Conservation (phyloP, 2,113 vertebrate species). For the Blennius ocellaris region DNA sequence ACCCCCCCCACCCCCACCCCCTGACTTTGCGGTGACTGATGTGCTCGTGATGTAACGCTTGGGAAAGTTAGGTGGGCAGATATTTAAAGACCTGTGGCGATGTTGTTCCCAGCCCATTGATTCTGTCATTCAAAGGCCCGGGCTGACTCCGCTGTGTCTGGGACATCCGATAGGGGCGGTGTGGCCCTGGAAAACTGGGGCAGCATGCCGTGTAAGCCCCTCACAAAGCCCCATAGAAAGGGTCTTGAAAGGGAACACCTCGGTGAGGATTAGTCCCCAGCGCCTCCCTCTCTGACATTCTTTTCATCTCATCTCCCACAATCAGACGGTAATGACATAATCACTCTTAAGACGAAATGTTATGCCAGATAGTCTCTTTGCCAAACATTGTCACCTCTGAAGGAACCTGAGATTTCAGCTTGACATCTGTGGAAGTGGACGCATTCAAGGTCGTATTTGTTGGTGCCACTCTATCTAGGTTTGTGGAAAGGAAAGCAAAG, state of each 20-base stretch:
- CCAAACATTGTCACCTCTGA: constrained; percentile 74
- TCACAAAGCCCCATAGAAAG: constrained; percentile 84
- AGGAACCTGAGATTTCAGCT: constrained; percentile 55
- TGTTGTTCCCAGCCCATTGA: constrained; percentile 83
- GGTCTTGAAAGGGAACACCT: constrained; percentile 85
- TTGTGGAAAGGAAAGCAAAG: constrained; percentile 7
- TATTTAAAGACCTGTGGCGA: constrained; percentile 78
- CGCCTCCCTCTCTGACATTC: constrained; percentile 72
- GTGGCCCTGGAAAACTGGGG: constrained; percentile 75
- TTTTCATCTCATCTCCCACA: constrained; percentile 83
- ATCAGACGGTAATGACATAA: constrained; percentile 84
- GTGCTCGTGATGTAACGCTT: constrained; percentile 82
- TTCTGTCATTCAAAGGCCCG: constrained; percentile 81
- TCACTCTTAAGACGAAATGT: constrained; percentile 75
- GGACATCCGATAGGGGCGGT: constrained; percentile 85
- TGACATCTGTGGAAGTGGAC: constrained; percentile 51
- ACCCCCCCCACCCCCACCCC: constrained; percentile 14
- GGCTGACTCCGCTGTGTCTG: constrained; percentile 85
- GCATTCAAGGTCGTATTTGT: constrained; percentile 38
- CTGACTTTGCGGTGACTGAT: constrained; percentile 23
- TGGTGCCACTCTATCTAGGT: constrained; percentile 27
- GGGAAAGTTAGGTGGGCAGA: constrained; percentile 81
- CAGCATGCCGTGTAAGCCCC: constrained; percentile 82
- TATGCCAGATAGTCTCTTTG: constrained; percentile 73
- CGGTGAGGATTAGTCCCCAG: constrained; percentile 79